Base-by-base conservation (phyloP, 2,113 vertebrate species). In the Excalfactoria chinensis region DNA sequence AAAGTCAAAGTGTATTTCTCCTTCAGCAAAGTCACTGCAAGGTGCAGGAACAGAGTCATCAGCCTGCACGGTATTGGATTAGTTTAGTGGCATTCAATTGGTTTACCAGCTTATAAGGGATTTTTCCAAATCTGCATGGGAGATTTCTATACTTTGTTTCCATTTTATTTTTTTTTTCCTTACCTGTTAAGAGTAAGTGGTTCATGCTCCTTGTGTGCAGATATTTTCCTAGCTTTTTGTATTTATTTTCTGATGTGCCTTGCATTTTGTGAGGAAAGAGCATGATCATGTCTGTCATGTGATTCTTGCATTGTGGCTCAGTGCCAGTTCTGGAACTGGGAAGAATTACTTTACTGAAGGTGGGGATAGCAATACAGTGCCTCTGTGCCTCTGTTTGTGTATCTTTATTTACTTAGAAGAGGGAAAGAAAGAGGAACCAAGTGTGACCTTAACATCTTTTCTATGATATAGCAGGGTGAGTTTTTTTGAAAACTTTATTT, bases 141-240 rank as follows among this genome's bases (percentile, higher is more conserved):
- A 22, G 22, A 37, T 14, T 28, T 19, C 11, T 14, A 13, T 15
- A 40, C 46, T 40, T 87, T 76, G 55, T 48, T 48, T 13, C 34
- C 41, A 68, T 37, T 20, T 76, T 46, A 10, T 32, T 60, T 0
- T 37, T 20, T 76, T 46, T 12, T 32, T 60, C 0, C 0, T 59
- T 48, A 23, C 14, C 9, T 22, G 40, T 40, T 58, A 60, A 60
- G 41, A 91, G 60, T 21, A 83, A 89, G 23, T 51, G 16, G 10
- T 43, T 80, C 46, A 18, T 8, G 20, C 6, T 69, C 26, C 9
- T 23, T 64, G 6, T 2, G 9, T 41, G 18, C 13, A 66, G 59
- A 20, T 8, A 12, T 16, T 79, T 77, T 77, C 41, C 10, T 34
- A 26, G 2, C 7, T 28, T 67, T 64, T 3, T 21, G 48, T 75